phyloP scores from a whole-genome alignment of 2,113 vertebrate species.

The Tauraco erythrolophus region DNA sequence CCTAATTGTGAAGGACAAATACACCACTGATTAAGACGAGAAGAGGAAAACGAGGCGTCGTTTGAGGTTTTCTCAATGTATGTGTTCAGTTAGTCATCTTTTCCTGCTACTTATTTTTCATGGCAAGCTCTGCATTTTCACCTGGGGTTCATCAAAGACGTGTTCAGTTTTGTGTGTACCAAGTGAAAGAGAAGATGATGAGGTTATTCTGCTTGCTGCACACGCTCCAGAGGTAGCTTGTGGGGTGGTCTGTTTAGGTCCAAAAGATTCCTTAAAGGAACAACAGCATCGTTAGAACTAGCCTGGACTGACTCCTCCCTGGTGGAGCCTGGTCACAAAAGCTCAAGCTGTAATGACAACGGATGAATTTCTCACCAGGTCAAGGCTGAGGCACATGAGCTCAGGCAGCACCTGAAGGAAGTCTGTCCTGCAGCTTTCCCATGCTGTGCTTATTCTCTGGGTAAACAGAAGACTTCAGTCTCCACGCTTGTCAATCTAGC shows the following conservation, averaged over 20 bases:
- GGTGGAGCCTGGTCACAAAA: background rate
- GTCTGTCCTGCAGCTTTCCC: background rate
- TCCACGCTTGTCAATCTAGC: background rate
- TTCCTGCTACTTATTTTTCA: constrained; percentile 65
- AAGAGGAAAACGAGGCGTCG: constrained; percentile 4
- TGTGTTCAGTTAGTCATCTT: constrained; percentile 24
- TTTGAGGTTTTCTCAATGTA: constrained; percentile 40
- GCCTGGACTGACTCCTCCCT: background rate
- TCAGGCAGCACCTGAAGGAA: background rate
- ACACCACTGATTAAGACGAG: background rate
- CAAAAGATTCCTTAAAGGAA: background rate
- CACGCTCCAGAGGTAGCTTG: background rate
- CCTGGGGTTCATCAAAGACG: constrained; percentile 49
- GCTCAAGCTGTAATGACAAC: background rate
- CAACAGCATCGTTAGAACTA: background rate
- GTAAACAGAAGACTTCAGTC: constrained; percentile 43
- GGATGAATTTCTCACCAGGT: background rate
- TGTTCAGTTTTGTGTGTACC: constrained; percentile 11
- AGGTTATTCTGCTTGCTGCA: constrained; percentile 28
- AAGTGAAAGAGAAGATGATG: constrained; percentile 2
- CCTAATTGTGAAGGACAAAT: constrained; percentile 23
- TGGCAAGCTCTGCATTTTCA: constrained; percentile 52
- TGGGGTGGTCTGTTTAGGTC: constrained; percentile 38
- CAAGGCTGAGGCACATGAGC: background rate
- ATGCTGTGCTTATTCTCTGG: background rate